These are phyloP conservation scores for Nomada flava DNA, from an alignment of 2,888 invertebrate species.

Conservation along the genomic window DNA sequence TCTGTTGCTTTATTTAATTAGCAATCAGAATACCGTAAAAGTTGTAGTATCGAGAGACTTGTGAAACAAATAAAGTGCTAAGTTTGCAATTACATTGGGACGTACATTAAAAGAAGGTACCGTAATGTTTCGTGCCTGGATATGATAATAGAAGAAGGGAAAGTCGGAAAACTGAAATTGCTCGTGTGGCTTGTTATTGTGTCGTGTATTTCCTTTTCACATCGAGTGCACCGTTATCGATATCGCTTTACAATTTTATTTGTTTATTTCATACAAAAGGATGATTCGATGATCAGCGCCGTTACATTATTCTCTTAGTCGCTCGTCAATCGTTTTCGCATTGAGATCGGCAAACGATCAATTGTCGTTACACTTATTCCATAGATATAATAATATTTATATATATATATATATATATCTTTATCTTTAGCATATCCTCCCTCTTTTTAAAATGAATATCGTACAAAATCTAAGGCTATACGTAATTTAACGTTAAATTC, in stretches of 20 bases:
- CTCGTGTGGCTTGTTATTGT: conserved; percentile 63
- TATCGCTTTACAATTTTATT: conserved; percentile 67
- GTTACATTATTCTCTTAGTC: conserved; percentile 38
- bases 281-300: conserved; percentile 69
- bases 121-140: conserved; percentile 18
- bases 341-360: conserved; percentile 41
- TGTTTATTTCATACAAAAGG: conserved; percentile 65
- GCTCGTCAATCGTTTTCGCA: conserved; percentile 11
- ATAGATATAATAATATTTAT: conserved; percentile 56
- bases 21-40: no score
- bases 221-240: conserved; percentile 75
- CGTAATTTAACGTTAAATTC: conserved; percentile 66
- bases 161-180: conserved; percentile 15
- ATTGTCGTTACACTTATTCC: conserved; percentile 61
- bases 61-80: background rate
- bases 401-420: conserved; percentile 49
- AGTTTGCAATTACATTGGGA: background rate
- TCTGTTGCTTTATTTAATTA: no score
- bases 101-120: conserved; percentile 24
- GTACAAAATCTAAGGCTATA: conserved; percentile 77
- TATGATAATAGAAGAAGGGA: background rate
- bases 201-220: conserved; percentile 70
- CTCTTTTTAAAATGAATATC: conserved; percentile 68
- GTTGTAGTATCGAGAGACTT: background rate
- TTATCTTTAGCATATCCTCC: conserved; percentile 60